Evolutionary conservation across 1,140 invertebrate genomes (phyloP), one percentile per base, ranked within the genome.

Genomic region (Panagrolaimus sp.): DNA sequence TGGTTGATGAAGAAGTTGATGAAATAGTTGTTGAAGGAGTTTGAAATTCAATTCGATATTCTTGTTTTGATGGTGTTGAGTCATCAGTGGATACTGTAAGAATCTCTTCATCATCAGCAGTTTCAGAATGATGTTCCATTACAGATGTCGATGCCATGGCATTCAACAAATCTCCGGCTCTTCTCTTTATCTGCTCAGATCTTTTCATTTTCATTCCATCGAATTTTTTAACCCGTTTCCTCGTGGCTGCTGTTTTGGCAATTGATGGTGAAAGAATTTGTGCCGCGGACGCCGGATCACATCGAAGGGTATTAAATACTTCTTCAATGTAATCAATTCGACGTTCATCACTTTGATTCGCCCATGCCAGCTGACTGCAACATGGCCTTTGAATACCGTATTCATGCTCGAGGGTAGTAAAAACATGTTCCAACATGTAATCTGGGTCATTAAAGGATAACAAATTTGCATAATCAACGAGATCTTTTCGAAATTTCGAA

Each of bases 401-500:
- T 12, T 58, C 21, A n/a, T 58, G 21, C 28, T 58, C 28, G 15
- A 58, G 17, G 52, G 28, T n/a, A 58, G 21, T 28, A 28, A 58
- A 58, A 10, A 58, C 21, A 1, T 28, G 52, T n/a, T 58, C 52
- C 0, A 58, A 12, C 10, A 58, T 21, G 8, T 58, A 21, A 58
- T 58, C 52, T 10, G 52, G 21, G 5, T 28, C 52, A 26, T 58
- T 58, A n/a, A 21, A 58, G 8, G 21, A 28, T 8, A 26, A 26
- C 15, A 58, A 21, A 28, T 58, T 21, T 58, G 21, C 52, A 14
- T 26, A 58, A 21, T 58, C 52, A 28, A 58, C 17, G 21, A 77
- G 52, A 38, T 81, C 78, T 9, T 43, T 45, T 5, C 66, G 38
- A 63, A 76, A 80, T 66, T 76, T 75, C 38, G 66, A 43, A n/a